Base-by-base conservation (phyloP, 2,888 invertebrate genomes). In the Gortyna flavago region DNA sequence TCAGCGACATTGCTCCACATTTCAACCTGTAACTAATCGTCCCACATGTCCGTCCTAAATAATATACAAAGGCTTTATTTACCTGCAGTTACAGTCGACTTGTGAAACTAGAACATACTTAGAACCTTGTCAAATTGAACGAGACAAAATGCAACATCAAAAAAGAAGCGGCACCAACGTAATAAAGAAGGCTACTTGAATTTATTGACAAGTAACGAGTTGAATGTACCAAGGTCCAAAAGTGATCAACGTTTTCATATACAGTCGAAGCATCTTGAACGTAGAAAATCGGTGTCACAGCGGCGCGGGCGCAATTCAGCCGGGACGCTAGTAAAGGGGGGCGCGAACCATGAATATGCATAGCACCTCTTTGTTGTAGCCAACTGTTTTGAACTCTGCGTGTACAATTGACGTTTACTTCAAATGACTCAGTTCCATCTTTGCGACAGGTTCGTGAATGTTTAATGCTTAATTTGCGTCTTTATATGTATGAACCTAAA, bases 291-390 rank as follows among this genome's bases (percentile, higher is more conserved):
- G 91, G 92, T 93, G 94, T 93, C 93, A 93, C 71, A 75, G 72
- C 79, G 65, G 64, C 59, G 59, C 82, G 82, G 79, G 79, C 90
- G 87, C 85, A 82, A 87, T 85, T 87, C 83, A 84, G 85, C 66
- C 80, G 85, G 85, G 88, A 85, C 87, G 73, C 70, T 79, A 70
- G 88, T 80, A 88, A 84, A 91, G 94, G 91, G 91, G 95, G 95
- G 92, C 95, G 91, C 88, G 81, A 67, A 86, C 81, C 86, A 96
- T 96, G 95, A 95, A 96, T 96, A 96, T 96, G 93, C 94, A 96
- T 94, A 72, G 73, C 79, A 78, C 84, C 92, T 93, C 95, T 96
- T 96, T 95, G 96, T 91, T 91, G 86, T 85, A 72, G 87, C 85
- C 89, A 90, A 92, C 90, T 91, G 91, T 92, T 91, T 92, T 92